Evolutionary conservation across 2,797 vertebrate species (phyloP).

Genomic region (Pogonophryne albipinna): DNA sequence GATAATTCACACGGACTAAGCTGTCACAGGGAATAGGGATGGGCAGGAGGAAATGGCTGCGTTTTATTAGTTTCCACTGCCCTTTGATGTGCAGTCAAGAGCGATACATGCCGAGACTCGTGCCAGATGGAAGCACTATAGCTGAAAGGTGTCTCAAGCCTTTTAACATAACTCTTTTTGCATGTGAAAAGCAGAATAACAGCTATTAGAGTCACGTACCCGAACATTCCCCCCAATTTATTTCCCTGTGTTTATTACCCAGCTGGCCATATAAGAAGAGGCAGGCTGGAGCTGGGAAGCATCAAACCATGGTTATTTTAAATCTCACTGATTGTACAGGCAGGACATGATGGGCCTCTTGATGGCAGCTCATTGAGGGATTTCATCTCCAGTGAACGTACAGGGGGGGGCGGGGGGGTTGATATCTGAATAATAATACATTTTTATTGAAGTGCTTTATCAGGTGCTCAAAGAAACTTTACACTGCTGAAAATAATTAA

Average conservation of each 20-base stretch:
- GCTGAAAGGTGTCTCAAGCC: slow-evolving; percentile 74
- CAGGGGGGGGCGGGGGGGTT: too few relatives aligned
- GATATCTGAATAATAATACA: too few relatives aligned
- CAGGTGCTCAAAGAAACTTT: too few relatives aligned
- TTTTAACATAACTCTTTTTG: slow-evolving; percentile 73
- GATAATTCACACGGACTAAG: slow-evolving; percentile 84
- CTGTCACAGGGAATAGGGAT: slow-evolving; percentile 78
- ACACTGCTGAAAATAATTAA: too few relatives aligned
- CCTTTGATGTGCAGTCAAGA: slow-evolving; percentile 82
- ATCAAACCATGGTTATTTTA: slow-evolving; percentile 17
- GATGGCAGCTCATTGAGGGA: neutral
- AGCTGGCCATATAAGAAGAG: slow-evolving; percentile 27
- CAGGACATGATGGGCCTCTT: neutral
- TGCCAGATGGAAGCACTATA: slow-evolving; percentile 77
- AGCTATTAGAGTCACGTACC: slow-evolving; percentile 61
- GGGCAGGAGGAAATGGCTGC: slow-evolving; percentile 74
- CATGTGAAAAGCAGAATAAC: slow-evolving; percentile 61
- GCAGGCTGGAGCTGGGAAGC: slow-evolving; percentile 17
- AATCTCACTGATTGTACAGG: slow-evolving; percentile 18
- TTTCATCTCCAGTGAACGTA: neutral
- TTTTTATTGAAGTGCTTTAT: too few relatives aligned
- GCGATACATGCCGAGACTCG: slow-evolving; percentile 72
- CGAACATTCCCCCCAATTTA: slow-evolving; percentile 68
- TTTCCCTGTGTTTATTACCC: slow-evolving; percentile 55
- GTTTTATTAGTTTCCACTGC: slow-evolving; percentile 78